Percentiles rank a stretch among this genome's conserved stretches.
These are phyloP conservation scores for Neodon shergylaensis DNA, from an alignment of 2,113 vertebrate species.

Conservation along the genomic window DNA sequence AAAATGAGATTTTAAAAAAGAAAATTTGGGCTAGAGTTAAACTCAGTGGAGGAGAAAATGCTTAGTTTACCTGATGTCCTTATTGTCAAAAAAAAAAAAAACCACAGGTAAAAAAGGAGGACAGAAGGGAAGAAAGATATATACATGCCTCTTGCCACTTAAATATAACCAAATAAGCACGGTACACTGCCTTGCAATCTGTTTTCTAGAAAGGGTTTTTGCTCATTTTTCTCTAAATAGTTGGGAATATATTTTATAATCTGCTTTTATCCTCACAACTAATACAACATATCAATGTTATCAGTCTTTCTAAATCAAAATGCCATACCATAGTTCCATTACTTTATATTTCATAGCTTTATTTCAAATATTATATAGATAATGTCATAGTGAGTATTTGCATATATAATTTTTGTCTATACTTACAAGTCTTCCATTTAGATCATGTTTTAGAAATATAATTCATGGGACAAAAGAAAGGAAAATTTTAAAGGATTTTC, in stretches of 20 bases:
- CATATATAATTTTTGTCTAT: not conserved
- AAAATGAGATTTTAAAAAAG: not conserved
- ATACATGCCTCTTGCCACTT: not conserved
- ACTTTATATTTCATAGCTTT: not conserved
- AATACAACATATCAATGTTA: constrained; percentile 40
- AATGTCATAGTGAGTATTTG: not conserved
- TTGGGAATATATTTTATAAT: constrained; percentile 28
- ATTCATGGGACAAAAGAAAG: constrained; percentile 21
- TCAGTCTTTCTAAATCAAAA: constrained; percentile 44
- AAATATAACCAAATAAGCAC: constrained; percentile 44
- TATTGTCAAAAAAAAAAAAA: not conserved
- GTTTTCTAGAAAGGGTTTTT: not conserved
- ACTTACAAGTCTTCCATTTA: constrained; percentile 38
- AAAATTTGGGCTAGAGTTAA: not conserved
- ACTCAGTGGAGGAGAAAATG: not conserved
- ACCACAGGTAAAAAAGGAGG: not conserved
- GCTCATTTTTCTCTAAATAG: constrained; percentile 17
- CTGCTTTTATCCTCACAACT: not conserved
- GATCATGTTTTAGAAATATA: constrained; percentile 9
- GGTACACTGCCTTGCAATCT: not conserved
- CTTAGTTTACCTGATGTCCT: not conserved
- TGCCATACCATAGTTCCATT: constrained; percentile 1
- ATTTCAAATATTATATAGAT: constrained; percentile 41
- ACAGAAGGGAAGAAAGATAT: not conserved
- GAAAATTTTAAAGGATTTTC: constrained; percentile 10